Evolutionary conservation across 2,888 invertebrate genomes (phyloP).

Genomic region (Andricus quercusramuli): DNA sequence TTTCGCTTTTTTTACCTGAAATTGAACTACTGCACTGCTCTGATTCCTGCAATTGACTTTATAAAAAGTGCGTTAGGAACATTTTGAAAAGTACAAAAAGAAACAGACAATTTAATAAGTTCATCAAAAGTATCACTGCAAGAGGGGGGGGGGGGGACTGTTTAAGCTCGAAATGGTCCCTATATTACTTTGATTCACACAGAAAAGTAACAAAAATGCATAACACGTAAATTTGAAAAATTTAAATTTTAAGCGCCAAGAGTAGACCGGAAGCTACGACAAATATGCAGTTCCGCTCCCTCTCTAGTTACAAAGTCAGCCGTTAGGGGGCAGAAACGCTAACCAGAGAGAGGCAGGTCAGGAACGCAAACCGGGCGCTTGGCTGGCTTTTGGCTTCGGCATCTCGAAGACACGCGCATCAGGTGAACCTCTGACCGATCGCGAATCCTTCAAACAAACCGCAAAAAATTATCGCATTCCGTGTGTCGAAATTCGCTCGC

Average conservation of each 20-base stretch:
- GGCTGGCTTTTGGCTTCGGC: conserved; percentile 18
- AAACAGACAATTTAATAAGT: no score
- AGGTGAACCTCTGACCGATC: background rate
- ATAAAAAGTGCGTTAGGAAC: no score
- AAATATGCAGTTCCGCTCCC: background rate
- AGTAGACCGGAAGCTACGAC: no score
- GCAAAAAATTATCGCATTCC: background rate
- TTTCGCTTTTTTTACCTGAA: no score
- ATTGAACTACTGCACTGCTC: no score
- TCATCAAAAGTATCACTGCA: no score
- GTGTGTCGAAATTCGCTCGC: background rate
- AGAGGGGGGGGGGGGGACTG: no score
- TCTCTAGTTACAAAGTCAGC: background rate
- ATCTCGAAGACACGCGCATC: background rate
- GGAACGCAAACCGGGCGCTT: conserved; percentile 10
- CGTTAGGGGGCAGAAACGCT: background rate
- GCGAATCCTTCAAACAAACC: background rate
- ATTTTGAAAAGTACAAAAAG: no score
- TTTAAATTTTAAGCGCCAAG: background rate
- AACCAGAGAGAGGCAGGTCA: conserved; percentile 29
- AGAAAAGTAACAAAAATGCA: background rate
- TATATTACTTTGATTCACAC: no score
- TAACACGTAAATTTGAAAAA: background rate
- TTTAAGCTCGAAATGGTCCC: no score
- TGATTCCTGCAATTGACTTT: no score